Percentiles rank a stretch among this genome's conserved stretches.
Evolutionary conservation across 1,140 invertebrate genomes (phyloP).

Genomic region (Eciton burchellii): DNA sequence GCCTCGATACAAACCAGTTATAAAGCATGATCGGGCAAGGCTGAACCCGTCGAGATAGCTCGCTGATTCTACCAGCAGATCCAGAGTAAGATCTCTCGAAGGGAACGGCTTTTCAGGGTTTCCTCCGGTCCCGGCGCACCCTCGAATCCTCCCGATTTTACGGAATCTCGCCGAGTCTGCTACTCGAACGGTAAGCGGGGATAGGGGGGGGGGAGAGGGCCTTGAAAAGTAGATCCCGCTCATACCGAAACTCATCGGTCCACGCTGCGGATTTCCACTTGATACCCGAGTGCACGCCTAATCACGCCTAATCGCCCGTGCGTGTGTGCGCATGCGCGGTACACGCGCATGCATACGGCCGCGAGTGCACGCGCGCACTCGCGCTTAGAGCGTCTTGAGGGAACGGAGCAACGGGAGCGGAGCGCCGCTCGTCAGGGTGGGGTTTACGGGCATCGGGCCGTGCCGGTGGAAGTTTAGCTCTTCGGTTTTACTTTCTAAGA

Average conservation of each 20-base stretch:
- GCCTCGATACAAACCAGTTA: not conserved
- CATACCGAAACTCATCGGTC: constrained; percentile 54
- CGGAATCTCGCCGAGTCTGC: too few species aligned
- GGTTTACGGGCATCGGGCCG: constrained; percentile 63
- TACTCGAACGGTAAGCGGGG: too few species aligned
- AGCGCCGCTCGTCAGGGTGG: constrained; percentile 76
- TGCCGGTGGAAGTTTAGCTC: constrained; percentile 73
- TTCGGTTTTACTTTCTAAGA: constrained; percentile 81
- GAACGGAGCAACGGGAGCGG: constrained; percentile 63
- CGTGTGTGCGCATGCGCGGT: constrained; percentile 17
- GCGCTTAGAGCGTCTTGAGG: constrained; percentile 15
- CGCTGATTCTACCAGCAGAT: too few species aligned
- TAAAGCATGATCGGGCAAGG: not conserved
- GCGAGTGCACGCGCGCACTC: not conserved
- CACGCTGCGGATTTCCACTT: constrained; percentile 56
- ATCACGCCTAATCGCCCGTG: constrained; percentile 58
- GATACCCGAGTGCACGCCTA: constrained; percentile 62
- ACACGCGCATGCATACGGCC: not conserved
- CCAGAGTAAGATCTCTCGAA: too few species aligned
- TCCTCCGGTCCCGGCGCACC: too few species aligned
- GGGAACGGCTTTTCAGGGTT: too few species aligned
- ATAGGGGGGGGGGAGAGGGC: too few species aligned
- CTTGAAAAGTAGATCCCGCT: too few species aligned
- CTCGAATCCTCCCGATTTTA: too few species aligned
- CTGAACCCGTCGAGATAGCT: not conserved